Evolutionary conservation across 2,113 vertebrate genomes (phyloP), one percentile per base, ranked within the genome.

Genomic region (Vanacampus margaritifer): DNA sequence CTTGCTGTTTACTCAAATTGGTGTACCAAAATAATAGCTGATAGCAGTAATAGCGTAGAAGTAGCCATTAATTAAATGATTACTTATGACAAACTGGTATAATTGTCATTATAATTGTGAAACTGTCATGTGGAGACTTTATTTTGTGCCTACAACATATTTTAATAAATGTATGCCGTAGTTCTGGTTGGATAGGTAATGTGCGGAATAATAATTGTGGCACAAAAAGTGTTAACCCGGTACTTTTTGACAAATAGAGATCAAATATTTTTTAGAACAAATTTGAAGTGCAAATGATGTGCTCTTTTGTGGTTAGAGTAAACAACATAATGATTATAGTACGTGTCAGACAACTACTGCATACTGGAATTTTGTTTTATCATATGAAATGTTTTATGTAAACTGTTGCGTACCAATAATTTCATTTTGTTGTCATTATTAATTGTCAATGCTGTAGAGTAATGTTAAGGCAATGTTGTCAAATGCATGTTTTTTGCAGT

Each of bases 391-490:
- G 36, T 61, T 61, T 61, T 50, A 78, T 66, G 53, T 59, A 39
- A 10, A 58, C 28, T 19, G 56, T 8, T 58, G 26, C 36, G 36
- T 19, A 35, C 19, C 10, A 7, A 54, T 65, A n/a, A 60, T 32
- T 79, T 17, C 45, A 68, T 37, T 39, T 63, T 79, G 64, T 68
- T 63, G 75, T 6, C 60, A 6, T 59, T 23, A 39, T 28, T 41
- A 37, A 43, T 46, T 71, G 60, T 17, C 13, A 19, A 45, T 37
- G 24, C 64, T 68, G 41, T 75, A 6, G 71, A 75, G 46, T 9
- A 36, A 53, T 75, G 50, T 76, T 11, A 76, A 59, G 48, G 26
- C 68, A 51, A 78, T 75, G 26, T 70, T 76, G 53, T 48, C 65
- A 78, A 45, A 76, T 74, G 61, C 59, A 2, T 19, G 23, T 1